phyloP scores from a whole-genome alignment of 2,113 vertebrate genomes.

The Malaclemys terrapin region DNA sequence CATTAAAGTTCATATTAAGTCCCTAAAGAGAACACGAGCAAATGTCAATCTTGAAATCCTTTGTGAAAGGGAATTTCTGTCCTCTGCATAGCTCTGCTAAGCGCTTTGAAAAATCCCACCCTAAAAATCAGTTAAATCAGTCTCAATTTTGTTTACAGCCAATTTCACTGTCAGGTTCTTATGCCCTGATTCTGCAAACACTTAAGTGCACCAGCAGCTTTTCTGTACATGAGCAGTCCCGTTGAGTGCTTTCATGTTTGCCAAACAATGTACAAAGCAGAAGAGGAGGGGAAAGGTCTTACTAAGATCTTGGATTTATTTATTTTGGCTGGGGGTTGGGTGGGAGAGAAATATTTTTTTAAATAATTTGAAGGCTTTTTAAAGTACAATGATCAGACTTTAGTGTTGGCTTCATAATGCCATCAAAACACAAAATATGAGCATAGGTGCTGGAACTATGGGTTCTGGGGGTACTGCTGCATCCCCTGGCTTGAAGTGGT shows the following conservation, averaged over 20 bases:
- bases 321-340: not conserved
- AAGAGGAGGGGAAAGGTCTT: not conserved
- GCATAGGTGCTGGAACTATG: no score
- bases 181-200: not conserved
- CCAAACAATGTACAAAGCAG: not conserved
- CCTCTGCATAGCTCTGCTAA: not conserved
- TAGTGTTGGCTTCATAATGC: not conserved
- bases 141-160: not conserved
- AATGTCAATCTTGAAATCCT: not conserved
- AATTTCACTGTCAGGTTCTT: not conserved
- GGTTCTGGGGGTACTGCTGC: no score
- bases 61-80: not conserved
- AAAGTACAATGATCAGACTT: not conserved
- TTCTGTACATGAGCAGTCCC: not conserved
- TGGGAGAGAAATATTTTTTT: rapidly evolving
- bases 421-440: not conserved
- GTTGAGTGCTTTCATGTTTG: not conserved
- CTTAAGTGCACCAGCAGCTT: not conserved
- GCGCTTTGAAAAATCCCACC: not conserved
- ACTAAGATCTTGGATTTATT: not conserved
- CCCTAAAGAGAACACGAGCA: not conserved
- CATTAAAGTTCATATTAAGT: not conserved
- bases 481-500: no score
- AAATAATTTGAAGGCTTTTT: not conserved
- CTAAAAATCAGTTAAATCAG: not conserved